Conservation (phyloP, 2,888 invertebrate species). For the Mayetiola destructor region DNA sequence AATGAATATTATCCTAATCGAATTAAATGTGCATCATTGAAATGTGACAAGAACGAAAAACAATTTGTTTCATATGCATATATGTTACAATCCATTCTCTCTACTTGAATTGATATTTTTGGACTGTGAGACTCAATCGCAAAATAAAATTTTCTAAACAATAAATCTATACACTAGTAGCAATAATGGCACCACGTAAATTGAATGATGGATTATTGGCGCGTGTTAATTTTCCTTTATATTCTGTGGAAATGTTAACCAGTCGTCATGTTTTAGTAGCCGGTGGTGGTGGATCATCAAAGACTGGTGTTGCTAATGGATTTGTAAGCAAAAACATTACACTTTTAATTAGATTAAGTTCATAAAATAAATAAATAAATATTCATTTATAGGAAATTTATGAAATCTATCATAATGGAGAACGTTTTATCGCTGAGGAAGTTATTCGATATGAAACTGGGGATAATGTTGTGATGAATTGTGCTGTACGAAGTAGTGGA, state of each 20-base stretch:
- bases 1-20: too few species aligned
- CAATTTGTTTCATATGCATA: neutral
- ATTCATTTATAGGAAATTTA: constrained; percentile 63
- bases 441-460: constrained; percentile 81
- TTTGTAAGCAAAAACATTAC: constrained; percentile 57
- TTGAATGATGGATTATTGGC: constrained; percentile 55
- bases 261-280: constrained; percentile 89
- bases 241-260: constrained; percentile 77
- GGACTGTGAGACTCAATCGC: neutral
- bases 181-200: neutral
- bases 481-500: constrained; percentile 55
- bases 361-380: neutral
- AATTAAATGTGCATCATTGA: neutral
- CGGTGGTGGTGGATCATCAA: constrained; percentile 93
- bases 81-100: neutral
- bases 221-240: constrained; percentile 84
- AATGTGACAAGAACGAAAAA: neutral
- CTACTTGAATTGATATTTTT: neutral
- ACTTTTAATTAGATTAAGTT: neutral
- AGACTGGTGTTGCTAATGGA: constrained; percentile 94
- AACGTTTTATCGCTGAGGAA: constrained; percentile 71
- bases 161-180: neutral
- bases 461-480: constrained; percentile 82
- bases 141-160: neutral
- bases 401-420: constrained; percentile 75